These are phyloP conservation scores for Percina caprodes DNA, from an alignment of 2,113 vertebrate species.

Conservation along the genomic window DNA sequence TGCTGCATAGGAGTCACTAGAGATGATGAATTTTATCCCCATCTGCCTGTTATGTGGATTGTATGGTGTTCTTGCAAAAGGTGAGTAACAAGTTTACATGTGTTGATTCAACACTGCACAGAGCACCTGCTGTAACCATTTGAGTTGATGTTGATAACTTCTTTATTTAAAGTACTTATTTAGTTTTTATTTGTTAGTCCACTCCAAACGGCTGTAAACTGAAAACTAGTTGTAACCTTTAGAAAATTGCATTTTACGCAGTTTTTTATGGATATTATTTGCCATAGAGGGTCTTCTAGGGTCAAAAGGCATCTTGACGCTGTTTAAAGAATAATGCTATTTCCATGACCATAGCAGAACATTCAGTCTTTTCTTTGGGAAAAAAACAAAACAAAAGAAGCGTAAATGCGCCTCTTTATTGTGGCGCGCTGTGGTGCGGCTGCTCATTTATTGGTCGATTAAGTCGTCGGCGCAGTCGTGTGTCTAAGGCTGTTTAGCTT, in stretches of 20 bases:
- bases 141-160: background rate
- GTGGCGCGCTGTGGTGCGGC: background rate
- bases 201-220: background rate
- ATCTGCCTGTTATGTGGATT: constrained; percentile 83
- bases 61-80: constrained; percentile 77
- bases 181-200: background rate
- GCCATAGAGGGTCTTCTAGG: background rate
- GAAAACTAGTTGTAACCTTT: background rate
- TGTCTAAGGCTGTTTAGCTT: background rate
- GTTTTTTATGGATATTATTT: background rate
- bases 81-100: constrained; percentile 68
- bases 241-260: constrained; percentile 9
- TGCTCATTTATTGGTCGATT: constrained; percentile 12
- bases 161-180: background rate
- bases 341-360: background rate
- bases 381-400: constrained; percentile 8
- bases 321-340: background rate
- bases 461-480: background rate
- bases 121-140: constrained; percentile 12
- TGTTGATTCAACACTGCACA: background rate
- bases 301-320: background rate
- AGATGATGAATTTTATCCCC: constrained; percentile 77
- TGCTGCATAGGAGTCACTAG: constrained; percentile 43
- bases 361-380: background rate
- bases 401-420: background rate